Conservation (phyloP, 92 coral and sea anemone genomes). For the Porites cylindrica region DNA sequence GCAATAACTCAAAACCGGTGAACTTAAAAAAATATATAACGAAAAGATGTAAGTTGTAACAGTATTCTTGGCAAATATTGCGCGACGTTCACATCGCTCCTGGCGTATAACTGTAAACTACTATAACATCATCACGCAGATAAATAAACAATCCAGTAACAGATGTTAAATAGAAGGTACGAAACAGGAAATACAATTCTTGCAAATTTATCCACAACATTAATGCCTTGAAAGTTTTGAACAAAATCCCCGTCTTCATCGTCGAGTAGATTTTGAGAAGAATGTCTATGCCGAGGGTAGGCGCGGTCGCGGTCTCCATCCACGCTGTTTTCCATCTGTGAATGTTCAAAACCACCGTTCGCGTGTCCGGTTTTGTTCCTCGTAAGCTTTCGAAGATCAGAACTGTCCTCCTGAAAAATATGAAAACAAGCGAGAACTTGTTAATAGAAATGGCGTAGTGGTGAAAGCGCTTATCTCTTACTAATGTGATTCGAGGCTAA, state of each 20-base stretch:
- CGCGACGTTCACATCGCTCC: too few species aligned
- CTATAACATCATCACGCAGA: slow-evolving; percentile 6
- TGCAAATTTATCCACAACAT: slow-evolving; percentile 87
- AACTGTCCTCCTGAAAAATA: slow-evolving; percentile 21
- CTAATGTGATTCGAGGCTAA: too few species aligned
- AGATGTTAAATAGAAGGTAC: slow-evolving; percentile 82
- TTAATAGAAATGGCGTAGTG: not conserved
- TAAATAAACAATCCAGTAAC: slow-evolving; percentile 93
- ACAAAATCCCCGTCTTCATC: slow-evolving; percentile 44
- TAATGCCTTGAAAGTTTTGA: slow-evolving; percentile 63
- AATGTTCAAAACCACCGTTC: slow-evolving; percentile 15
- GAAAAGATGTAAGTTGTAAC: too few species aligned
- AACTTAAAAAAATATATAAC: too few species aligned
- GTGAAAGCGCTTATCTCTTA: too few species aligned
- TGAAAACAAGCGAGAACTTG: not conserved
- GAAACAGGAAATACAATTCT: slow-evolving; percentile 78
- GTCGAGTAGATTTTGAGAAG: not conserved
- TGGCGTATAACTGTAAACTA: not conserved
- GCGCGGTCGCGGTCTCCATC: slow-evolving; percentile 18
- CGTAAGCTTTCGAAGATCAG: slow-evolving; percentile 37
- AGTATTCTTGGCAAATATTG: too few species aligned
- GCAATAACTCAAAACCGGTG: too few species aligned
- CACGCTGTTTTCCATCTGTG: slow-evolving; percentile 21
- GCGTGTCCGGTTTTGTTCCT: slow-evolving; percentile 26
- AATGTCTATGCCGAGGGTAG: not conserved